Base-by-base conservation (phyloP, 2,113 vertebrate species). In the Phaethornis superciliosus region DNA sequence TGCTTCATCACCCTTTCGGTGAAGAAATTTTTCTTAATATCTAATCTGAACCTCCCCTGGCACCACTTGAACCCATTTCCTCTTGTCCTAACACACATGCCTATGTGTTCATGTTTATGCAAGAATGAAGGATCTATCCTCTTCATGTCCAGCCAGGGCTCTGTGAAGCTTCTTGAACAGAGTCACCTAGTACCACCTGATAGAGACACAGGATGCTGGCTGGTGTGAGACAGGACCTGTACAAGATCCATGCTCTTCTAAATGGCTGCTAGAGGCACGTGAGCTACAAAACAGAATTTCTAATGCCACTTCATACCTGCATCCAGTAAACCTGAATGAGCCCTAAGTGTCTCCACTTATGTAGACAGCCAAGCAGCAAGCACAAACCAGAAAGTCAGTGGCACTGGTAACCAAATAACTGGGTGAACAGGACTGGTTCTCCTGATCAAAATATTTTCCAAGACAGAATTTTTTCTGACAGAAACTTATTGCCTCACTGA, bases 91-190 rank as follows among this genome's bases (percentile, higher is more conserved):
- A 40, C 40, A 40, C 40, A 40, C 40, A 1, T 15, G 15, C 15
- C 56, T 35, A 10, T 13, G 5, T 11, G 24, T 21, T 79, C 32
- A 13, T 4, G 1, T 85, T 65, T 27, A 17, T 0, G 0, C 9
- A 63, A 33, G 32, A 71, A 24, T 10, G 26, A 70, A 46, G 63
- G 22, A 5, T 49, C 33, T 52, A 5, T 5, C 2, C 8, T 42
- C 20, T 28, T 37, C 11, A 0, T 15, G 15, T 23, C 28, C 54
- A 65, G 40, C 22, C 56, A 64, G 33, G 22, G 30, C 58, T 68
- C 42, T 68, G 2, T 33, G 14, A 40, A 46, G 3, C 12, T 69
- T 15, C 30, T 54, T 65, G 37, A 82, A 46, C 10, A 21, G 51
- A 82, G 28, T 55, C 47, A 21, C 28, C 22, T 23, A n/a, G 26